A percentile compares a stretch with the other conserved stretches of the same genome.
phyloP scores from a whole-genome alignment of 1,140 invertebrate genomes.

The Papilio dardanus region DNA sequence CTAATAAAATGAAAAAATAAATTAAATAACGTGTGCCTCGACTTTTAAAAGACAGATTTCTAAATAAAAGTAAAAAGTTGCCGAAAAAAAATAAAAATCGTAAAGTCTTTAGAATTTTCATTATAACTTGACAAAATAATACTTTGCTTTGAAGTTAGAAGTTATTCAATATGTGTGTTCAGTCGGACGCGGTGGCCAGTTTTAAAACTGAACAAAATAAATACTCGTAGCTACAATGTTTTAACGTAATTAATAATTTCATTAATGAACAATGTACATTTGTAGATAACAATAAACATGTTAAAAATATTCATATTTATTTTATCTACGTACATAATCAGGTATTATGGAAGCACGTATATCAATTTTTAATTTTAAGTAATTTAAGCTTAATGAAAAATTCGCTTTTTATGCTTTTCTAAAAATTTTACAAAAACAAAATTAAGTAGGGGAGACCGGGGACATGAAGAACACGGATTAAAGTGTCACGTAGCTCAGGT shows the following conservation, averaged over 20 bases:
- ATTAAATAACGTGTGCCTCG: background rate
- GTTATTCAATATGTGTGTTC: background rate
- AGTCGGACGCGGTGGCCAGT: background rate
- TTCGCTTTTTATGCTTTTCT: background rate
- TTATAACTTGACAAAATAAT: no score
- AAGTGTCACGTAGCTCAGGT: no score
- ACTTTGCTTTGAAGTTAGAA: no score
- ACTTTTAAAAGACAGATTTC: background rate
- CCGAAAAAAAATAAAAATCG: background rate
- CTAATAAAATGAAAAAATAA: background rate
- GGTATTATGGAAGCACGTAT: background rate
- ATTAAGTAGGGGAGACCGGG: no score
- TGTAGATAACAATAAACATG: background rate
- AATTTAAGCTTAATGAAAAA: background rate
- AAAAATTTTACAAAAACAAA: no score
- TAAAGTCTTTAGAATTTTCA: conserved; percentile 17
- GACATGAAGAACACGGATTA: no score
- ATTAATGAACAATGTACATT: background rate
- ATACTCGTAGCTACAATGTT: no score
- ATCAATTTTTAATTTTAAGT: background rate
- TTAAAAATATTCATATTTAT: background rate
- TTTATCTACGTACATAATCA: background rate
- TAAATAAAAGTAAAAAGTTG: conserved; percentile 3
- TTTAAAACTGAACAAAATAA: background rate
- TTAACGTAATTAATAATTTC: background rate